A percentile compares a stretch with the other conserved stretches of the same genome.
Evolutionary conservation across 2,888 invertebrate species (phyloP).

Genomic region (Xylocampa areola): DNA sequence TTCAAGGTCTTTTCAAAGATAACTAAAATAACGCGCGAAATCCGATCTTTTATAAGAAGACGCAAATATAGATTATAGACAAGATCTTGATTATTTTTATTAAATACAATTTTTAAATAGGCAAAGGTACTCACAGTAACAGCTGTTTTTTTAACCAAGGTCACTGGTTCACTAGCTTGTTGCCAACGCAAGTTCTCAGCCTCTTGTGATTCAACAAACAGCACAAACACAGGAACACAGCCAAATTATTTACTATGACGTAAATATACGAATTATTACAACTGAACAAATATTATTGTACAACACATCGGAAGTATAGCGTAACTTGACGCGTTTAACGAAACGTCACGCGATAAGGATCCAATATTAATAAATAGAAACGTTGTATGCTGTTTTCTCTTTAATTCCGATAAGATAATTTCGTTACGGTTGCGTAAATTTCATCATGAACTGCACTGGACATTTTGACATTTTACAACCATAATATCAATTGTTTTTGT

Average conservation of each 20-base stretch:
- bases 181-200: constrained; percentile 71
- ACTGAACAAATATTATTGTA: constrained; percentile 74
- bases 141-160: constrained; percentile 85
- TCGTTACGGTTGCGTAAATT: constrained; percentile 65
- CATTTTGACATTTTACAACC: constrained; percentile 51
- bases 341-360: constrained; percentile 38
- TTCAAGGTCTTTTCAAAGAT: constrained; percentile 54
- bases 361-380: constrained; percentile 39
- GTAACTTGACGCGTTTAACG: constrained; percentile 19
- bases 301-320: constrained; percentile 17
- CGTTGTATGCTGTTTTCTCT: constrained; percentile 49
- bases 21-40: constrained; percentile 48
- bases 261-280: constrained; percentile 77
- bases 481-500: constrained; percentile 44
- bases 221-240: constrained; percentile 77
- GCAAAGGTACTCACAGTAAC: constrained; percentile 72
- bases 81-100: constrained; percentile 1
- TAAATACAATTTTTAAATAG: constrained; percentile 13
- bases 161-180: constrained; percentile 69
- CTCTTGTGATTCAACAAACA: constrained; percentile 79
- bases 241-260: constrained; percentile 85
- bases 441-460: constrained; percentile 65
- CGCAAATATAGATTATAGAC: neutral
- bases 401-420: constrained; percentile 63
- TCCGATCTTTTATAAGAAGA: neutral